These are phyloP conservation scores for Lerema accius DNA, from an alignment of 1,140 invertebrate genomes.

Conservation along the genomic window DNA sequence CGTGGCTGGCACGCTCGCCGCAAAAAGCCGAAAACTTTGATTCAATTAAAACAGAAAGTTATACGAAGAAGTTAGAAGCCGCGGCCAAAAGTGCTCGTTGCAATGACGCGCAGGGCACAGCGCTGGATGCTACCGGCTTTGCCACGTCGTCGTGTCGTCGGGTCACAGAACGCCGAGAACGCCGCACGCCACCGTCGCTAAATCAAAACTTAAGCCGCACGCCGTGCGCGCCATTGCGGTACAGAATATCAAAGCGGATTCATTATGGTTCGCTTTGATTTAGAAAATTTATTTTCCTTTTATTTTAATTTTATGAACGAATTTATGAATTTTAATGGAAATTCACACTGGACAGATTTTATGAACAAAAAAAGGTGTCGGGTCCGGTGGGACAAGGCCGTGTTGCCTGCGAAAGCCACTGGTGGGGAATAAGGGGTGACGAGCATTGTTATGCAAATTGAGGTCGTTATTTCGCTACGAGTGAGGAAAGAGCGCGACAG, in stretches of 20 bases:
- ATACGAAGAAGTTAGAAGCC: slow-evolving; percentile 72
- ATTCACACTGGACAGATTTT: slow-evolving; percentile 65
- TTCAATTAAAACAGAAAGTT: slow-evolving; percentile 81
- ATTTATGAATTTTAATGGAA: slow-evolving; percentile 59
- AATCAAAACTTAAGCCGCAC: slow-evolving; percentile 41
- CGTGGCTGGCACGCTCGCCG: slow-evolving; percentile 77
- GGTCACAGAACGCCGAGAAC: neutral
- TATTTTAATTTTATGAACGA: slow-evolving; percentile 43
- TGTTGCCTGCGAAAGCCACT: slow-evolving; percentile 76
- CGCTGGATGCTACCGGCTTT: slow-evolving; percentile 9
- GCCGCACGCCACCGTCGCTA: slow-evolving; percentile 22
- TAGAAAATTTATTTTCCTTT: slow-evolving; percentile 44
- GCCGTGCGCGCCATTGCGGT: slow-evolving; percentile 20
- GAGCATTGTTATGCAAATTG: slow-evolving; percentile 83
- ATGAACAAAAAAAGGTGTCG: slow-evolving; percentile 66
- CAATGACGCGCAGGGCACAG: slow-evolving; percentile 28
- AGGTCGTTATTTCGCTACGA: slow-evolving; percentile 81
- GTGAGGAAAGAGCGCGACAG: slow-evolving; percentile 80
- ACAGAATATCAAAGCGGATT: slow-evolving; percentile 23
- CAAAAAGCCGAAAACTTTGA: slow-evolving; percentile 81
- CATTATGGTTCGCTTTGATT: slow-evolving; percentile 28
- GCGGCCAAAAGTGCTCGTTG: slow-evolving; percentile 57
- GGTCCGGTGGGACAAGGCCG: slow-evolving; percentile 69
- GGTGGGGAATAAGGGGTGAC: slow-evolving; percentile 79
- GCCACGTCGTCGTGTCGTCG: no score